These are phyloP conservation scores for Heteromormyrus szaboi DNA, from an alignment of 2,797 vertebrate species.

Conservation along the genomic window DNA sequence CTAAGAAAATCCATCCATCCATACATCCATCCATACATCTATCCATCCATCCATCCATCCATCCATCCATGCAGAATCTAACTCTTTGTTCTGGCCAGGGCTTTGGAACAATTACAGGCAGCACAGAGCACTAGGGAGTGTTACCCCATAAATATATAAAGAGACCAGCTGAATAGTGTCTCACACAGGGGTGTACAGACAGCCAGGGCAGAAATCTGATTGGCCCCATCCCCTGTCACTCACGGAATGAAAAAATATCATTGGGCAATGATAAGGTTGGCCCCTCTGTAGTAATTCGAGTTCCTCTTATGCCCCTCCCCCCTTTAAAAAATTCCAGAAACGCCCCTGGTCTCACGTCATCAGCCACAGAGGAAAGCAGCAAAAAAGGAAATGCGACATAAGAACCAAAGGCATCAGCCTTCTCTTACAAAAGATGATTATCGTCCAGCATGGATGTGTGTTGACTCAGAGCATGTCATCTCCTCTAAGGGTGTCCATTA, in stretches of 20 bases:
- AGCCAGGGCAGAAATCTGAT: neutral
- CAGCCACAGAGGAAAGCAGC: neutral
- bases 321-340: neutral
- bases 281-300: neutral
- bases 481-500: constrained; percentile 5
- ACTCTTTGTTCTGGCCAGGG: neutral
- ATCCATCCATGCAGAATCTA: neutral
- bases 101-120: neutral
- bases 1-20: neutral
- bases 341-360: neutral
- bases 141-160: neutral
- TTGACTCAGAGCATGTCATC: neutral
- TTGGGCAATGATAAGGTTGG: neutral
- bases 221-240: neutral
- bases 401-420: neutral
- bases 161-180: neutral
- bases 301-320: neutral
- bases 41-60: neutral
- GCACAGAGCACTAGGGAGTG: neutral
- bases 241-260: neutral
- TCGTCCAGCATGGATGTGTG: neutral
- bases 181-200: neutral
- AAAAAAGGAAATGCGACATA: neutral
- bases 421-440: neutral
- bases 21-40: neutral